A percentile compares a stretch with the other conserved stretches of the same genome.
These are phyloP conservation scores for Melolontha melolontha DNA, from an alignment of 2,888 invertebrate genomes.

Conservation along the genomic window DNA sequence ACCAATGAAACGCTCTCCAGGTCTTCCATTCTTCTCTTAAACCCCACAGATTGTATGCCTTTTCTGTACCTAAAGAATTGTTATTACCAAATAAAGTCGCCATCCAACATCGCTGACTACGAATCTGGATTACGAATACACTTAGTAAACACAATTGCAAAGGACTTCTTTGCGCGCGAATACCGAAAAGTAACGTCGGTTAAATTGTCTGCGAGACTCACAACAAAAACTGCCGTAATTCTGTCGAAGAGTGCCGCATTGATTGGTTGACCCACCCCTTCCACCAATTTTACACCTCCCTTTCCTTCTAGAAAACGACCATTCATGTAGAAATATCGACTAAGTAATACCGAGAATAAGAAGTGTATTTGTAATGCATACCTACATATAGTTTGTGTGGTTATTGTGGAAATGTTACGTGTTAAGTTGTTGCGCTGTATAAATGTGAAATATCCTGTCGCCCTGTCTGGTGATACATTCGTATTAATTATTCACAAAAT, in stretches of 20 bases:
- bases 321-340: constrained; percentile 45
- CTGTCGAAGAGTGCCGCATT: constrained; percentile 49
- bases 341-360: constrained; percentile 34
- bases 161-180: background rate
- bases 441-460: background rate
- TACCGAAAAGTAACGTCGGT: background rate
- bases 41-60: constrained; percentile 53
- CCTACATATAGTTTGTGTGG: constrained; percentile 2
- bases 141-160: constrained; percentile 5
- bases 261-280: constrained; percentile 53
- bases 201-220: constrained; percentile 20
- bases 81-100: constrained; percentile 32
- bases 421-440: background rate
- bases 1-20: constrained; percentile 49
- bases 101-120: constrained; percentile 34
- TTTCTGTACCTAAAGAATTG: constrained; percentile 15
- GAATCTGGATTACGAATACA: background rate
- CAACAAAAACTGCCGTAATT: constrained; percentile 44
- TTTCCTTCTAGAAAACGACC: constrained; percentile 23
- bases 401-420: background rate
- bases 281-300: constrained; percentile 43
- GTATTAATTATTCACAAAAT: constrained; percentile 13
- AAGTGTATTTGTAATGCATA: constrained; percentile 21
- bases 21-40: constrained; percentile 51
- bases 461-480: constrained; percentile 4